Percentiles rank a stretch among this genome's conserved stretches.
Evolutionary conservation across 2,797 vertebrate species (phyloP).

Genomic region (Dallia pectoralis): DNA sequence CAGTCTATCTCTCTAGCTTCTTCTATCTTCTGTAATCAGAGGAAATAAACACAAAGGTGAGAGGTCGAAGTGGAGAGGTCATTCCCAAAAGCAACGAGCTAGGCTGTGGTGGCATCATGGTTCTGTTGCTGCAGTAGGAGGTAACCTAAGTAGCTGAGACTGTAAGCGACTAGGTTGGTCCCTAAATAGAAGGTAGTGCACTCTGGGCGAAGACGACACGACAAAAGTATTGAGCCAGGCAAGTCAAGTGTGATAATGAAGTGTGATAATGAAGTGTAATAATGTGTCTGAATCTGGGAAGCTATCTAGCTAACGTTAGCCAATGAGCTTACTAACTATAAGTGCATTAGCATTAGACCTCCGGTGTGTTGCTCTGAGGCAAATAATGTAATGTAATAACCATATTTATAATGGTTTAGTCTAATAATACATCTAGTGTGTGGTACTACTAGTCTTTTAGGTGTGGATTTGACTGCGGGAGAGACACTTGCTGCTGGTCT

Average conservation of each 20-base stretch:
- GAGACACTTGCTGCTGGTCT: too few species aligned
- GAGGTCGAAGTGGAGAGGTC: slow-evolving; percentile 60
- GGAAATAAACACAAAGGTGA: slow-evolving; percentile 32
- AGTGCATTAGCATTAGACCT: background rate
- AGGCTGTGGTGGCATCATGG: background rate
- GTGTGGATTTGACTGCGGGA: too few species aligned
- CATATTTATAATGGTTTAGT: too few species aligned
- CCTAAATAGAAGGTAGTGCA: background rate
- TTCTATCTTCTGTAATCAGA: too few species aligned
- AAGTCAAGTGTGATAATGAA: slow-evolving; percentile 6
- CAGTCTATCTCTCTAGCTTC: too few species aligned
- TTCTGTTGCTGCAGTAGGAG: background rate
- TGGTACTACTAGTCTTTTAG: too few species aligned
- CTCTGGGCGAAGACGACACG: background rate
- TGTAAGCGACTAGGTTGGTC: background rate
- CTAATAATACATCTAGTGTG: too few species aligned
- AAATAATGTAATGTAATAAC: too few species aligned
- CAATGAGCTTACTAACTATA: background rate
- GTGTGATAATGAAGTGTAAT: too few species aligned
- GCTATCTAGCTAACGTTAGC: background rate
- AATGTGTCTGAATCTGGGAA: background rate
- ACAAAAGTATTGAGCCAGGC: slow-evolving; percentile 1
- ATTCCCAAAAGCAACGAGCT: too few species aligned
- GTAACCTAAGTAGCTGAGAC: background rate
- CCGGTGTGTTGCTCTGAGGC: too few species aligned